A percentile compares a stretch with the other conserved stretches of the same genome.
Evolutionary conservation across 2,888 invertebrate species (phyloP).

Genomic region (Tolmerus cingulatus): DNA sequence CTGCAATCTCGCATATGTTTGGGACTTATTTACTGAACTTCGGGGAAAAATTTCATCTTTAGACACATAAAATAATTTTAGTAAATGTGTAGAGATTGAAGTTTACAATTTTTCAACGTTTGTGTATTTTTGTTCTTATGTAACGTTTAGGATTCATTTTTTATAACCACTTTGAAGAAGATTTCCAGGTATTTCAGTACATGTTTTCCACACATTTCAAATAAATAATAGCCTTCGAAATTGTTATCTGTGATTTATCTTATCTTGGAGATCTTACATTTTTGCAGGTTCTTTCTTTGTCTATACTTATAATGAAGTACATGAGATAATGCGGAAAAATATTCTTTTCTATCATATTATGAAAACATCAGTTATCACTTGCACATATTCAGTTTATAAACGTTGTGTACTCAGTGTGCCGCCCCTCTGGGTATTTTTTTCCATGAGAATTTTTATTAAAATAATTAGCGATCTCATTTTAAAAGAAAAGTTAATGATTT

Average conservation of each 20-base stretch:
- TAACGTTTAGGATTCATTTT: background rate
- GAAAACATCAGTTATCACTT: background rate
- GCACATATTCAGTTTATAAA: background rate
- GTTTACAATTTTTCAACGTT: background rate
- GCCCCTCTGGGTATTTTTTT: too few relatives aligned
- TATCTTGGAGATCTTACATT: background rate
- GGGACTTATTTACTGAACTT: background rate
- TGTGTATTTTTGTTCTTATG: background rate
- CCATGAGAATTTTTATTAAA: too few relatives aligned
- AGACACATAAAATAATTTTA: background rate
- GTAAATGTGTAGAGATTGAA: background rate
- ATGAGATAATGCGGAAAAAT: background rate
- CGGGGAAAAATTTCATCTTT: background rate
- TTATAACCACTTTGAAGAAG: too few relatives aligned
- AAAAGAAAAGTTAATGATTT: too few relatives aligned
- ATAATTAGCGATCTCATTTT: too few relatives aligned
- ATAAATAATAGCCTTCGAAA: background rate
- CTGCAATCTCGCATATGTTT: background rate
- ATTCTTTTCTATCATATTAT: background rate
- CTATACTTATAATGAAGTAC: background rate
- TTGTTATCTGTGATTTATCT: background rate
- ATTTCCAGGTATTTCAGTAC: too few relatives aligned
- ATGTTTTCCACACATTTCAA: background rate
- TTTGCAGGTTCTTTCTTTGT: background rate
- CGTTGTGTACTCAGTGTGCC: background rate